Evolutionary conservation across 2,113 vertebrate species (phyloP), one percentile per base, ranked within the genome.

Genomic region (Corapipo altera): DNA sequence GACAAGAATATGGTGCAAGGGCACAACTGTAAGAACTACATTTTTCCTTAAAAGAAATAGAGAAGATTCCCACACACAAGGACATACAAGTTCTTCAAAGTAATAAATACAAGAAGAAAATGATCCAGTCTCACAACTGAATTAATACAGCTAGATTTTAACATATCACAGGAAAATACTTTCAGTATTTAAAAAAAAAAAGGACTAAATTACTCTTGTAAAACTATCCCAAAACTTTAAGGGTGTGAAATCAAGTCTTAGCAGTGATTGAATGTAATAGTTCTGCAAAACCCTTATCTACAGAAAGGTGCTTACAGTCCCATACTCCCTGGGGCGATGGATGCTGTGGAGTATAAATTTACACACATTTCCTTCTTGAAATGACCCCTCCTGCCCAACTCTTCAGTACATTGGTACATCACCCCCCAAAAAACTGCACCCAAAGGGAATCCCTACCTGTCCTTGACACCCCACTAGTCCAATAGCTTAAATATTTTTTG

Each of bases 31-130:
- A 35, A 72, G 86, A 93, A 80, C 67, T 75, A 96, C 81, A 91
- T 77, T 89, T 97, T 94, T 62, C 58, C 76, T 67, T 70, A 88
- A 62, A 85, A 59, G 71, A 93, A 93, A 32, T 4, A 75, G 39
- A 65, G 12, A 46, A 66, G 37, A 85, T 70, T 83, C 46, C 19
- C 51, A 87, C 11, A n/a, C 9, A 4, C 85, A 83, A 64, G 64
- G 62, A 95, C 26, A 75, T 48, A 76, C 35, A 95, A 95, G 79
- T 88, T 97, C 65, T 89, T 97, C 48, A 85, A 94, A 95, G 51
- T 91, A 97, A 95, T 67, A 95, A 97, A 97, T 58, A 89, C 58
- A 95, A 57, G 71, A 92, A 91, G 61, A 90, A 44, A 92, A 95
- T 91, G 93, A 96, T 74, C 84, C 91, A 90, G 18, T 72, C 21